Percentiles rank a stretch among this genome's conserved stretches.
phyloP scores from a whole-genome alignment of 2,888 invertebrate genomes.

The Hofmannophila pseudospretella region DNA sequence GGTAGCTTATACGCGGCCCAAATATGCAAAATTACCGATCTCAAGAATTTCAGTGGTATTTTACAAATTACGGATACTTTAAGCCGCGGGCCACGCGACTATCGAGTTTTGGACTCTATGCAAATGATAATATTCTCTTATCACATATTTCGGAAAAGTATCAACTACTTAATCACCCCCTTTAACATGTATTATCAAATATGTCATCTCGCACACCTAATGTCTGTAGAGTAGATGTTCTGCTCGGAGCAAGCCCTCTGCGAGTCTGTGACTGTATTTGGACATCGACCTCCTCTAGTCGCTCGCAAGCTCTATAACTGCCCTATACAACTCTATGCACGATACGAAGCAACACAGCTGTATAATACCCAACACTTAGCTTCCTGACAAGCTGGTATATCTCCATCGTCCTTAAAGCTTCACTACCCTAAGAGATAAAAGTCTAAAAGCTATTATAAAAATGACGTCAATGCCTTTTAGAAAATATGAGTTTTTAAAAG shows the following conservation, averaged over 20 bases:
- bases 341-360: conserved; percentile 53
- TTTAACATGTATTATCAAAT: background rate
- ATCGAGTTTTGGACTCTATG: too few species aligned
- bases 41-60: too few species aligned
- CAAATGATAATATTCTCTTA: too few species aligned
- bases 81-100: too few species aligned
- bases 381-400: background rate
- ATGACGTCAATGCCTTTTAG: conserved; percentile 16
- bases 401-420: background rate
- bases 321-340: conserved; percentile 37
- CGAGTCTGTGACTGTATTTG: conserved; percentile 63
- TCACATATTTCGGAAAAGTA: too few species aligned
- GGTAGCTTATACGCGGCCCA: too few species aligned
- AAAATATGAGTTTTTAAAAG: background rate
- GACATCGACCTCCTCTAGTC: conserved; percentile 45
- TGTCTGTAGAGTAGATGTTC: background rate
- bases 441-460: conserved; percentile 46
- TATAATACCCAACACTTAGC: background rate
- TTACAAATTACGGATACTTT: too few species aligned
- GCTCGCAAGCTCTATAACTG: conserved; percentile 45
- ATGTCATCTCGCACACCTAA: too few species aligned
- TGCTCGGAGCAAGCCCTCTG: conserved; percentile 12
- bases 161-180: too few species aligned
- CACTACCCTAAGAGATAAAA: conserved; percentile 2
- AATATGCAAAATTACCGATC: too few species aligned